Evolutionary conservation across 64 coral and sea anemone species (phyloP), one percentile per base, ranked within the genome.

Genomic region (Pocillopora verrucosa): DNA sequence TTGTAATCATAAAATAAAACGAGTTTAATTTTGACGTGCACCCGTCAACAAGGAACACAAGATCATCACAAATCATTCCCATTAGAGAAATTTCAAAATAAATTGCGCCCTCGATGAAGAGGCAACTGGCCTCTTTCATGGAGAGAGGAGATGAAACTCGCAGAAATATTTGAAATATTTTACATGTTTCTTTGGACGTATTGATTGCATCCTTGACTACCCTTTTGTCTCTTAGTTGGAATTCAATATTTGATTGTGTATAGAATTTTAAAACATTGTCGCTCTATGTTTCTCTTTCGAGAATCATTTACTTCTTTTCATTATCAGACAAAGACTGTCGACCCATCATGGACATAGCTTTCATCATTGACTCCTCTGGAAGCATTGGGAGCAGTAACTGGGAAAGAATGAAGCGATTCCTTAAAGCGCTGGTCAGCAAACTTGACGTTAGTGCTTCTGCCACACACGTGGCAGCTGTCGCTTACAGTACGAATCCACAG

Each of bases 291-390:
- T 5, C 10, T 5, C 10, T 19, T 25, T n/a, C 20, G 25, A 70
- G 11, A 60, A 58, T 61, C 16, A 13, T 56, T 63, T 37, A 65
- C 16, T 7, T 63, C 62, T 73, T 76, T 22, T 65, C 58, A 12
- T 9, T 76, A 56, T 91, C 72, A 85, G 83, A 91, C 13, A 74
- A 76, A 61, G 69, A 60, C 16, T 83, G 80, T 64, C 7, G 64
- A 13, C 16, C 59, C 30, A 9, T 25, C 30, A 72, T 84, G 26
- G 89, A 91, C 16, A 30, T 91, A 45, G 89, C 70, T 22, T 91
- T 91, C 30, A 41, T 91, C 69, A 61, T 91, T n/a, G 89, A 91
- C 63, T 91, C 89, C 36, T 91, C 89, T 84, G 89, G 89, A 20
- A 91, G 89, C 76, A 91, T 91, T 83, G 83, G 89, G 4, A 79